Base-by-base conservation (phyloP, 2,113 vertebrate species). In the Melanotaenia duboulayi region DNA sequence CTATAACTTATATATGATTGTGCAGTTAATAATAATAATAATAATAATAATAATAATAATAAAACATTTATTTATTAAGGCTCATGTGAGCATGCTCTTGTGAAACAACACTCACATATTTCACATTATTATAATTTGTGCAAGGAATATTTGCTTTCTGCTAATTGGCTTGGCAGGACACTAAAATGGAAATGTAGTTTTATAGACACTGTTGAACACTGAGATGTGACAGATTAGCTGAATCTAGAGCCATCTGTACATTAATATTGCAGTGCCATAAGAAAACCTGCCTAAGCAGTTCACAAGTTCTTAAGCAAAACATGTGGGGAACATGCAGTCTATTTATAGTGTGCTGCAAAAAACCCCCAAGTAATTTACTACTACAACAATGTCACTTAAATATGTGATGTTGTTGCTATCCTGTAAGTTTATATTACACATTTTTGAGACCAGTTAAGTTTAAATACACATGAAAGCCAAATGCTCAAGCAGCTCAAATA, bases 381-480 rank as follows among this genome's bases (percentile, higher is more conserved):
- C 19, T 20, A 40, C 20, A 28, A 54, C 65, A 39, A 50, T 11
- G 1, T 44, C 37, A 32, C 50, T 72, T 64, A 20, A 20, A 65
- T 61, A 75, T 59, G 22, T 65, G 32, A 75, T 54, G 48, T 11
- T 65, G 39, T 61, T 61, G 25, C 69, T 57, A 59, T 10, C 20
- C 50, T 65, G 62, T 50, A 59, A 50, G 76, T 63, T 76, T 49
- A 77, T 46, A 74, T 69, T 14, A 19, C 39, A 16, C 69, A 61
- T 72, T 46, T 54, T 69, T 74, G 64, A 32, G 25, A 78, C 48
- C 69, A 32, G 22, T n/a, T 22, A 40, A 59, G 62, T 77, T 84
- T 82, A 83, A 82, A 83, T 62, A 67, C 22, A 52, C 57, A 76
- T 76, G 66, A 69, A 66, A 78, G 72, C 71, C 71, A 71, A 80